Evolutionary conservation across 2,797 vertebrate genomes (phyloP).

Genomic region (Thunnus albacares): DNA sequence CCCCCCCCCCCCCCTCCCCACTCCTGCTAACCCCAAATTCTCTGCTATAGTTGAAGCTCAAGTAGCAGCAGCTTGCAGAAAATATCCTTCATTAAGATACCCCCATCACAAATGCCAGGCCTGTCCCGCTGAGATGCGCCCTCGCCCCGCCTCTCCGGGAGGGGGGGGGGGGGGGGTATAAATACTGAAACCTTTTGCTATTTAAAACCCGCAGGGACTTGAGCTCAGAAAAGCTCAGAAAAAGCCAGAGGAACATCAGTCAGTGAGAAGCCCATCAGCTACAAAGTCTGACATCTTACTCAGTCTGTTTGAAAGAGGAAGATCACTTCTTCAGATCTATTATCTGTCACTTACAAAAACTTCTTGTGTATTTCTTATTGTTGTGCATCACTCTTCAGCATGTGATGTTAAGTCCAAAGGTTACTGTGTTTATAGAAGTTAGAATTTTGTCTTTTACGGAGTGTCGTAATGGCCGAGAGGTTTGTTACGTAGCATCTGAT

Average conservation of each 20-base stretch:
- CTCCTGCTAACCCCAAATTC: conserved; percentile 9
- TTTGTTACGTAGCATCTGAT: not conserved
- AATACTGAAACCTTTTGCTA: conserved; percentile 59
- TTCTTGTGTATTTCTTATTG: not conserved
- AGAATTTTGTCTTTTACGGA: not conserved
- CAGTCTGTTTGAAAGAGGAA: not conserved
- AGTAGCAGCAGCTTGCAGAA: conserved; percentile 58
- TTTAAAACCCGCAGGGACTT: conserved; percentile 53
- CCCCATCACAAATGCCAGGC: conserved; percentile 56
- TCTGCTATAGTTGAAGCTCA: conserved; percentile 32
- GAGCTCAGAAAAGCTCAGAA: conserved; percentile 13
- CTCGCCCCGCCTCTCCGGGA: conserved; percentile 19
- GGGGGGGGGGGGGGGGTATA: conserved; percentile 49
- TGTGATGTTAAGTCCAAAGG: not conserved
- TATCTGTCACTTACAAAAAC: not conserved
- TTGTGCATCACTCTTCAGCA: not conserved
- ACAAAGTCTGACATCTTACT: not conserved
- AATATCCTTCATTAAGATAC: conserved; percentile 48
- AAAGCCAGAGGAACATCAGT: not conserved
- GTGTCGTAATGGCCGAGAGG: too few relatives aligned
- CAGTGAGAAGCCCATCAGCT: not conserved
- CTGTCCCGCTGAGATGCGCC: conserved; percentile 57
- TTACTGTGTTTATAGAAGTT: not conserved
- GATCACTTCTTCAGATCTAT: not conserved
- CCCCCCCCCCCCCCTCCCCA: not conserved